phyloP scores from a whole-genome alignment of 2,797 vertebrate species.

The Alosa sapidissima region DNA sequence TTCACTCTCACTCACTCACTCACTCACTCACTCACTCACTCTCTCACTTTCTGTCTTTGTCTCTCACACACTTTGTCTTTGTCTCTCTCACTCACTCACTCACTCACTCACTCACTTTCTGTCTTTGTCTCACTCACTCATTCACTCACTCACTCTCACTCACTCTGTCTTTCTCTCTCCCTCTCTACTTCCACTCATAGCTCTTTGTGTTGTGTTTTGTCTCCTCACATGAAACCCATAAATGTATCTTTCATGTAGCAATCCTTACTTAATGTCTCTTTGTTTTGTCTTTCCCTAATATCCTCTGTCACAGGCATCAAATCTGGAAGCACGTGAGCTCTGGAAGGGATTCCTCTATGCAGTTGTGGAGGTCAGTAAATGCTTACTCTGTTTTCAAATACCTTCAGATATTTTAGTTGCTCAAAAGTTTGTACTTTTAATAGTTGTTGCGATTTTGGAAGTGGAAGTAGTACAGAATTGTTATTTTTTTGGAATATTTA shows the following conservation, averaged over 20 bases:
- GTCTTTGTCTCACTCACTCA: background rate
- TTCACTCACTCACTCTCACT: background rate
- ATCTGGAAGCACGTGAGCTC: constrained; percentile 81
- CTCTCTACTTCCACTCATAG: background rate
- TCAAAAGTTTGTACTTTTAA: background rate
- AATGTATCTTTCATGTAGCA: background rate
- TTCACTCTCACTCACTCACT: background rate
- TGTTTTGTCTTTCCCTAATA: constrained; percentile 28
- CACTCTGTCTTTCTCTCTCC: background rate
- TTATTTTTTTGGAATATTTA: too few species aligned
- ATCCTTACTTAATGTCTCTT: constrained; percentile 1
- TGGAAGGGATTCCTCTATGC: constrained; percentile 90
- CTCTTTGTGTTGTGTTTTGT: background rate
- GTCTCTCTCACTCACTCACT: background rate
- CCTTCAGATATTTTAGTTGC: background rate
- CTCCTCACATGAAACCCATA: background rate
- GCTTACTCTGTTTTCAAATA: background rate
- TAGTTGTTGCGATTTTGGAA: too few species aligned
- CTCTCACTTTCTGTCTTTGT: background rate
- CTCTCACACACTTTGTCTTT: background rate
- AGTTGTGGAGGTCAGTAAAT: constrained; percentile 77
- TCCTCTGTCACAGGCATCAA: constrained; percentile 70
- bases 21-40: background rate
- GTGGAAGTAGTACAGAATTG: too few species aligned
- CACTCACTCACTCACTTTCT: background rate